Conservation (phyloP, 2,797 vertebrate genomes). For the Parauchenoglanis ngamensis region DNA sequence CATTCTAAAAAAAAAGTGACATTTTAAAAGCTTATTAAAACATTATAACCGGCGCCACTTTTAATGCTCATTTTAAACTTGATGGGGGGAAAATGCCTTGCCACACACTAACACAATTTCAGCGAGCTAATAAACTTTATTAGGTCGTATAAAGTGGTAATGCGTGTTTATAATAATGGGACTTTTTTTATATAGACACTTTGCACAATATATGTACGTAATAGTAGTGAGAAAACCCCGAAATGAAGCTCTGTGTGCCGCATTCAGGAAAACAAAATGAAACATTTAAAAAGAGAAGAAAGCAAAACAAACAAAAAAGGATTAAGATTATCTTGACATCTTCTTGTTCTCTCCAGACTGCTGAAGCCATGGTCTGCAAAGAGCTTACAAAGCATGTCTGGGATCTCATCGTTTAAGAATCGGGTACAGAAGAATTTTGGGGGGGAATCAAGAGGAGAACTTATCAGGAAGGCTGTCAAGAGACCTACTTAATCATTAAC, state of each 20-base stretch:
- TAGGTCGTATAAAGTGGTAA: neutral
- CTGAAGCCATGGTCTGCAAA: neutral
- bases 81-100: neutral
- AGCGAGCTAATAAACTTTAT: neutral
- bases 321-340: neutral
- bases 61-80: neutral
- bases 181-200: neutral
- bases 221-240: neutral
- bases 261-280: neutral
- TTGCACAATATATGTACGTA: neutral
- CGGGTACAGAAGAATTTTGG: neutral
- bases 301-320: too few relatives aligned
- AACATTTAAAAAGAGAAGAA: neutral
- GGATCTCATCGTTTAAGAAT: neutral
- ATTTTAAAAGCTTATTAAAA: conserved; percentile 5
- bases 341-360: neutral
- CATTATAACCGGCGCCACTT: neutral
- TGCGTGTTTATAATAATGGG: neutral
- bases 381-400: neutral
- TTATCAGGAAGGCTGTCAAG: neutral
- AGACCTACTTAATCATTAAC: neutral
- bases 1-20: neutral
- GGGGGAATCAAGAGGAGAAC: neutral
- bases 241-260: neutral
- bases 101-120: neutral